Base-by-base conservation (phyloP, 2,797 vertebrate genomes). In the Rhincodon typus region DNA sequence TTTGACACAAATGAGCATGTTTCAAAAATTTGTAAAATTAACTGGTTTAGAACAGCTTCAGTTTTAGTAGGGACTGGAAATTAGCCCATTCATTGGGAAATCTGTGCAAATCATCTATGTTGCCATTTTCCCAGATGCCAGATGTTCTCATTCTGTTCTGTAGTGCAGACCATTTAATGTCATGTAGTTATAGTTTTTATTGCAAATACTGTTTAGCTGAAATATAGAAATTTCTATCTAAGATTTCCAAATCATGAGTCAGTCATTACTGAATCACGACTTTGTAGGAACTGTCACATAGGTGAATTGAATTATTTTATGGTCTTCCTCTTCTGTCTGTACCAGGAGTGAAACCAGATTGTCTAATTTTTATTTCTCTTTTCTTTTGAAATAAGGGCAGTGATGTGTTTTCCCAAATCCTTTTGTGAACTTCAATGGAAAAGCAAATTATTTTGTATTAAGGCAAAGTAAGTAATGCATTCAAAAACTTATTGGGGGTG, bases 171-270 rank as follows among this genome's bases (percentile, higher is more conserved):
- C 13, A 66, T 12, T 91, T 66, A 91, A 1, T 84, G 34, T 66
- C 88, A 91, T 91, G 88, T 91, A 91, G 53, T n/a, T 91, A n/a
- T 91, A 53, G 42, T 23, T 84, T 88, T 91, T 90, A 38, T 94
- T 94, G 13, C 66, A 94, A 67, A 53, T 30, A 50, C 38, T 74
- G 42, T 42, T 74, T 74, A 30, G 69, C 74, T 74, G 42, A 74
- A 53, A 62, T 94, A 46, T 6, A 6, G n/a, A n/a, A n/a, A 38
- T 91, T n/a, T 93, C 27, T 53, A 53, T 94, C 23, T 72, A 74
- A 74, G 2, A 74, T 74, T 94, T 50, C 46, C 42, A 94, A 30
- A n/a, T 74, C 25, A 74, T 50, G 38, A 94, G 38, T 34, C 38
- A 94, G 42, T 74, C 69, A 53, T 94, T 19, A 94, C 13, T 34